Percentiles rank a stretch among this genome's conserved stretches.
Conservation (phyloP, 1,140 invertebrate genomes). For the Gonioctena quinquepunctata region DNA sequence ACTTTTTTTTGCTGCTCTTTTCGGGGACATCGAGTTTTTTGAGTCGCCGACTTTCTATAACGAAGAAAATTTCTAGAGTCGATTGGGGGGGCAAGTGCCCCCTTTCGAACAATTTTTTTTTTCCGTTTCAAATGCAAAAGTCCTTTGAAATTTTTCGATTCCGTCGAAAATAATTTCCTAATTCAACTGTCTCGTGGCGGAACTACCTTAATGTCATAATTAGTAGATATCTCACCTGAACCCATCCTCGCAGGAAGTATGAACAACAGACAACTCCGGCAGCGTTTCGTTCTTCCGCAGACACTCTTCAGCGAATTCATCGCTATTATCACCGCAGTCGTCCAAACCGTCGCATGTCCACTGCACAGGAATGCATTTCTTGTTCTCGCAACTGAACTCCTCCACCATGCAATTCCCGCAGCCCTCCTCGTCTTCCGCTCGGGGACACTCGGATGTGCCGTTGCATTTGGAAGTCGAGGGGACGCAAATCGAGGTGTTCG, state of each 20-base stretch:
- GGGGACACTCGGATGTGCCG: conserved; percentile 69
- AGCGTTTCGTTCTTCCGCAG: conserved; percentile 18
- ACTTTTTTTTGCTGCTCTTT: no score
- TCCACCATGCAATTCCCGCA: conserved; percentile 59
- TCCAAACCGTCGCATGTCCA: conserved; percentile 71
- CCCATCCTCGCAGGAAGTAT: conserved; percentile 54
- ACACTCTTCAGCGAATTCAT: conserved; percentile 63
- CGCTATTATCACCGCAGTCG: conserved; percentile 70
- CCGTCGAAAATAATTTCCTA: no score
- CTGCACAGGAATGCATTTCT: conserved; percentile 60
- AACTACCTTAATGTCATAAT: no score
- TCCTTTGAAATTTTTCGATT: no score
- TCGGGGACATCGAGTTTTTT: no score
- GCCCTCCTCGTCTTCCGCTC: conserved; percentile 66
- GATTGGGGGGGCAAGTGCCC: no score
- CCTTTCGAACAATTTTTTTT: not conserved
- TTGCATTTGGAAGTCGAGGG: conserved; percentile 49
- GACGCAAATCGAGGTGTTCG: conserved; percentile 61
- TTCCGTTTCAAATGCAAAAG: not conserved
- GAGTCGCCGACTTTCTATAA: no score
- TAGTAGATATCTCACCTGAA: conserved; percentile 59
- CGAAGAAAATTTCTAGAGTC: no score
- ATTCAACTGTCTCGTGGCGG: no score
- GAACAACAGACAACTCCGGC: not conserved
- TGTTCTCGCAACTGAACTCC: conserved; percentile 61